Percentiles rank a stretch among this genome's conserved stretches.
Conservation (phyloP, 2,797 vertebrate species). For the Gambusia yucatana region DNA sequence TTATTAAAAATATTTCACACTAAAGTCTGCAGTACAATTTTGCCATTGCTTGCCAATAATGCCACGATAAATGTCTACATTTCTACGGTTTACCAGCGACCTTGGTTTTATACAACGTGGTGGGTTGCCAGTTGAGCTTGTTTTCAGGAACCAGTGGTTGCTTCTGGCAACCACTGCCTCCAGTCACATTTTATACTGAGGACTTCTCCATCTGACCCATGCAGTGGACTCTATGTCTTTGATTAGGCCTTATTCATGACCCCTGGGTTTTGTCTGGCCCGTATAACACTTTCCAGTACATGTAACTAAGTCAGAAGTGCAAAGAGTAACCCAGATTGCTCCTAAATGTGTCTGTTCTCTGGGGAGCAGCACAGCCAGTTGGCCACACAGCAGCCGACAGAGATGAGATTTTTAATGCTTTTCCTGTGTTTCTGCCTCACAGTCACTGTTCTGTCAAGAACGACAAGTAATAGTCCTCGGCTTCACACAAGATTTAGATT, state of each 20-base stretch:
- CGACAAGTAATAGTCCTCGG: not conserved
- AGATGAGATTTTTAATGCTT: not conserved
- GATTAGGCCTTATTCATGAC: not conserved
- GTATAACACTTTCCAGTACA: not conserved
- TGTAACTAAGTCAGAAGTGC: conserved; percentile 3
- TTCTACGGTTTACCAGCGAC: no score
- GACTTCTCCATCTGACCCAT: not conserved
- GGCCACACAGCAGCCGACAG: not conserved
- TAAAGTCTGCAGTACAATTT: not conserved
- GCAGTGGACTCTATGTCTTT: not conserved
- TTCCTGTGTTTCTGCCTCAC: not conserved
- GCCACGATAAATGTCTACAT: not conserved
- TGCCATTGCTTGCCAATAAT: not conserved
- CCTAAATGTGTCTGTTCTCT: not conserved
- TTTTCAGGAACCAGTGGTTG: not conserved
- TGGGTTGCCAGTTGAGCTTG: no score
- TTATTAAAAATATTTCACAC: not conserved
- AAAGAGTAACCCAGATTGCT: not conserved
- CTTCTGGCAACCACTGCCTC: not conserved
- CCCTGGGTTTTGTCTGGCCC: not conserved
- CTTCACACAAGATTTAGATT: not conserved
- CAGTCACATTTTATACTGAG: not conserved
- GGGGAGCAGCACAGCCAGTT: not conserved
- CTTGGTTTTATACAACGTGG: no score
- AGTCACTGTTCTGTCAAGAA: not conserved